Evolutionary conservation across 2,113 vertebrate genomes (phyloP).

Genomic region (Gallinago jamesoni): DNA sequence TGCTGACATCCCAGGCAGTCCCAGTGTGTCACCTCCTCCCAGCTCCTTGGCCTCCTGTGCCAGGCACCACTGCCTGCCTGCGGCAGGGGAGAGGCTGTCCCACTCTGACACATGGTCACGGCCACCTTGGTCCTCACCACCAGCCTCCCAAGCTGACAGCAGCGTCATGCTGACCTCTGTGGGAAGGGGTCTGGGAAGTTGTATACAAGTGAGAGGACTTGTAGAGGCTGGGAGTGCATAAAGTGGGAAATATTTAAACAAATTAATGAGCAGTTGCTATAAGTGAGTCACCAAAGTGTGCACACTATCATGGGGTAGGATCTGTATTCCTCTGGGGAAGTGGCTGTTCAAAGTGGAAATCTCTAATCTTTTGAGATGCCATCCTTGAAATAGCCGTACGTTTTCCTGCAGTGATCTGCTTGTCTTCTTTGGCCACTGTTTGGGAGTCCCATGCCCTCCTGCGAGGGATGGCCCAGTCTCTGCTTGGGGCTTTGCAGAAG

Average conservation of each 20-base stretch:
- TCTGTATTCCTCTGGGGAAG: not conserved
- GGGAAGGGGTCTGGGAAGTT: not conserved
- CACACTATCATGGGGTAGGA: accelerated
- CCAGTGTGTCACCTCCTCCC: not conserved
- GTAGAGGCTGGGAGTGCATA: accelerated
- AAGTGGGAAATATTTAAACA: not conserved
- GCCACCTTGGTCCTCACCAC: not conserved
- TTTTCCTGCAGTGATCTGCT: not conserved
- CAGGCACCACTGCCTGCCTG: not conserved
- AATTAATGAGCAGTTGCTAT: not conserved
- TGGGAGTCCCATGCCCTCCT: not conserved
- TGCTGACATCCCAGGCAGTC: not conserved
- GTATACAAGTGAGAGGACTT: not conserved
- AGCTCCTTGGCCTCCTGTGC: not conserved
- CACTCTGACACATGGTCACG: accelerated
- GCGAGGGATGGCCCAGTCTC: not conserved
- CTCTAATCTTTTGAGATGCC: not conserved
- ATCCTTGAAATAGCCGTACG: not conserved
- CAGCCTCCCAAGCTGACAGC: not conserved
- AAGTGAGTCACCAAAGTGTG: not conserved
- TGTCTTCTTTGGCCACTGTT: not conserved
- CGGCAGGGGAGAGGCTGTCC: not conserved
- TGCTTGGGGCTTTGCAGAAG: not conserved
- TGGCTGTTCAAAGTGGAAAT: not conserved
- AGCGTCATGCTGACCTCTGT: not conserved